These are phyloP conservation scores for Paragorgia papillata DNA, from an alignment of 92 coral and sea anemone species.

Conservation along the genomic window DNA sequence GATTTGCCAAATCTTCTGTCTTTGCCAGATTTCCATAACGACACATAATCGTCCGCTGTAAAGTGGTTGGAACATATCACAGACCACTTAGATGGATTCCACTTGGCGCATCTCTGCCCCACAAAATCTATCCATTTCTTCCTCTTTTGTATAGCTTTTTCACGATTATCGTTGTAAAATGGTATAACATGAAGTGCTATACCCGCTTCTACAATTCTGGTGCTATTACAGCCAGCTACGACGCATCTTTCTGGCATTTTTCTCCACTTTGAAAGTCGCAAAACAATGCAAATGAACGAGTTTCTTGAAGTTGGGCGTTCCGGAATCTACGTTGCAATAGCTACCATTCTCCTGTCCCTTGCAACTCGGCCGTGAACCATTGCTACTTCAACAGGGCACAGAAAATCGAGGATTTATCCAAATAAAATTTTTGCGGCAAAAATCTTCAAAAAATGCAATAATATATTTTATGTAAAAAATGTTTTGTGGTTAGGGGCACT, in stretches of 20 bases:
- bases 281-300: too few relatives aligned
- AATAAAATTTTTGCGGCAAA: too few relatives aligned
- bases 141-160: neutral
- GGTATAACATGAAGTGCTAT: neutral
- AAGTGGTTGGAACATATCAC: neutral
- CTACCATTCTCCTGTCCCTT: too few relatives aligned
- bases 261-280: neutral
- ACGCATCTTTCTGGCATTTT: slow-evolving; percentile 9
- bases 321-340: too few relatives aligned
- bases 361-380: too few relatives aligned
- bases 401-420: too few relatives aligned
- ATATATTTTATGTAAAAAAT: too few relatives aligned
- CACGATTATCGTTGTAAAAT: neutral
- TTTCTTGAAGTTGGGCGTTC: too few relatives aligned
- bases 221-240: neutral
- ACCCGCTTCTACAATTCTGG: neutral
- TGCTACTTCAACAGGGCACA: too few relatives aligned
- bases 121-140: slow-evolving; percentile 1
- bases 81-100: neutral
- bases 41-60: neutral
- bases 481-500: too few relatives aligned
- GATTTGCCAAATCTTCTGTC: neutral
- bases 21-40: too few relatives aligned
- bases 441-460: too few relatives aligned
- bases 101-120: neutral